Evolutionary conservation across 2,113 vertebrate species (phyloP), one percentile per base, ranked within the genome.

Genomic region (Neotoma lepida): DNA sequence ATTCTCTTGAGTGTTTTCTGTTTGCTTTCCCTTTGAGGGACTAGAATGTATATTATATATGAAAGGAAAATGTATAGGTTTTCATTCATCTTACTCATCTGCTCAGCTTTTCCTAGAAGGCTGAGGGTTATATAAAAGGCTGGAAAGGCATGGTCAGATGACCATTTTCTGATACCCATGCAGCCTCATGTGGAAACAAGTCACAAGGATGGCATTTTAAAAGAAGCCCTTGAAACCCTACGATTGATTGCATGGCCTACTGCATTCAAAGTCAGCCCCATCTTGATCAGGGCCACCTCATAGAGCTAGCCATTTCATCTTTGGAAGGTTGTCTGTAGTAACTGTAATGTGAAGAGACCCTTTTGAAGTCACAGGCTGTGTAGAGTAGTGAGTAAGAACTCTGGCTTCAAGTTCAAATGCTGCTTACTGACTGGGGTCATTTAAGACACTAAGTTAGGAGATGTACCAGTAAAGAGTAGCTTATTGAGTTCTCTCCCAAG

Each of bases 31-130:
- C 30, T 64, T 18, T 46, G 58, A 41, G 66, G 26, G n/a, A 22
- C 35, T 56, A 2, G 61, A 46, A 28, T 51, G 35, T 9, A 15
- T 4, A 71, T 3, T 35, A 39, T 17, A 24, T 17, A 22, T 46
- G 81, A 73, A 84, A 84, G 63, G 63, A 51, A 61, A 77, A 30
- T 71, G 49, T 82, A 4, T 78, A 64, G 93, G 73, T 87, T 92
- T 81, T 89, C 9, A 9, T 88, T 88, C 35, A 4, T 80, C 30
- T 91, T 41, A 28, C 30, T 87, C 84, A 44, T 89, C 85, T 14
- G 46, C 70, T n/a, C 61, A 70, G 22, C 49, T 70, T 89, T 86
- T 44, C 13, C 54, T 63, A 41, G 63, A 73, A 46, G 26, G 6
- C 77, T 68, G 86, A 70, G 30, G 44, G 14, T 74, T 24, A 74